A percentile compares a stretch with the other conserved stretches of the same genome.
phyloP scores from a whole-genome alignment of 2,113 vertebrate species.

The Symphodus melops region DNA sequence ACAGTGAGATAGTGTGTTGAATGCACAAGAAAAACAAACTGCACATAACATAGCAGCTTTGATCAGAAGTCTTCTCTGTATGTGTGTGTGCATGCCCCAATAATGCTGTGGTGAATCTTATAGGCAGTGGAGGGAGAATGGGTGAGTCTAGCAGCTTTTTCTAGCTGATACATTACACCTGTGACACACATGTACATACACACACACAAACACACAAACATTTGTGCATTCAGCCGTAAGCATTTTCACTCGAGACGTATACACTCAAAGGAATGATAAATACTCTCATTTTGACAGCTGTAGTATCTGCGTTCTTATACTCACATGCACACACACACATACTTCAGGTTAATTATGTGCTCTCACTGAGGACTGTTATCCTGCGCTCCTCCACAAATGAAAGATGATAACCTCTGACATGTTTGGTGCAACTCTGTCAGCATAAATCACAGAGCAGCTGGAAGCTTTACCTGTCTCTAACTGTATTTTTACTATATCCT shows the following conservation, averaged over 20 bases:
- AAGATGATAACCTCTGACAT: slow-evolving; percentile 57
- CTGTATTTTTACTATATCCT: not conserved
- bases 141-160: slow-evolving; percentile 2
- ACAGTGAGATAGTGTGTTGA: not conserved
- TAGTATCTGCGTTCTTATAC: slow-evolving; percentile 12
- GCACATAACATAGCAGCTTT: slow-evolving; percentile 34
- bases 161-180: slow-evolving; percentile 44
- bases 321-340: slow-evolving; percentile 18
- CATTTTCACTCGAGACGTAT: not conserved
- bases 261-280: not conserved
- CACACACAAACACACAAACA: not conserved
- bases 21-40: slow-evolving; percentile 23
- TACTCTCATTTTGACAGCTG: not conserved
- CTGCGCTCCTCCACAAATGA: slow-evolving; percentile 47
- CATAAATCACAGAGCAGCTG: slow-evolving; percentile 44
- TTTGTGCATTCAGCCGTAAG: not conserved
- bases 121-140: not conserved
- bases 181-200: not conserved
- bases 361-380: slow-evolving; percentile 29
- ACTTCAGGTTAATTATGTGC: slow-evolving; percentile 38
- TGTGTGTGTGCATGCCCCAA: not conserved
- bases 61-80: slow-evolving; percentile 23
- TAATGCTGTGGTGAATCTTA: slow-evolving; percentile 19
- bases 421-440: slow-evolving; percentile 46
- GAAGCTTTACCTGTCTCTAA: not conserved